Evolutionary conservation across 1,140 invertebrate species (phyloP).

Genomic region (Maconellicoccus hirsutus): DNA sequence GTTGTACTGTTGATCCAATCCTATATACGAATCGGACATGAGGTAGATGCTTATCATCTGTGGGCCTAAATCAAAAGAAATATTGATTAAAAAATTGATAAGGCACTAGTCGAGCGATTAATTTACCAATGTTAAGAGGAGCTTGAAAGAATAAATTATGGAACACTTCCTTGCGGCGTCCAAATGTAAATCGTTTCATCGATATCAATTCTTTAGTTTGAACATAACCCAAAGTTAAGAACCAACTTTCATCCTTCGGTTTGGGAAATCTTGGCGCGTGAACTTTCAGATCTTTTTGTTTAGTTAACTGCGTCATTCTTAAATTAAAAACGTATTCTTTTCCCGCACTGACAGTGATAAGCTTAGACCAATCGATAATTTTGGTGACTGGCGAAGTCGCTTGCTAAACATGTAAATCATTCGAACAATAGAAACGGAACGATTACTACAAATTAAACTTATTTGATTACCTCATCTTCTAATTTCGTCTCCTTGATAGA

Average conservation of each 20-base stretch:
- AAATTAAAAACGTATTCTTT: conserved; percentile 50
- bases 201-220: conserved; percentile 65
- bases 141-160: background rate
- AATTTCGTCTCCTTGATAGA: conserved; percentile 36
- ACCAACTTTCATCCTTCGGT: conserved; percentile 92
- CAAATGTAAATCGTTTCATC: conserved; percentile 52
- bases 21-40: conserved; percentile 88
- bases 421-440: background rate
- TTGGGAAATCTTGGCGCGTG: conserved; percentile 77
- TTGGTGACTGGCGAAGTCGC: too few relatives aligned
- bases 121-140: background rate
- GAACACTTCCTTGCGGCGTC: background rate
- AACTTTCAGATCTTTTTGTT: conserved; percentile 42
- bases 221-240: conserved; percentile 68
- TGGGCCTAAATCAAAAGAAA: conserved; percentile 41
- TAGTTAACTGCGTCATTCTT: conserved; percentile 33
- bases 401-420: too few relatives aligned
- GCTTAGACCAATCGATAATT: conserved; percentile 23
- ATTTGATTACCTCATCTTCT: conserved; percentile 34
- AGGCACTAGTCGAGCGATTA: background rate
- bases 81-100: background rate
- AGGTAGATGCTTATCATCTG: conserved; percentile 70
- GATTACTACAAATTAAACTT: background rate
- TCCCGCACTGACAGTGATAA: conserved; percentile 48
- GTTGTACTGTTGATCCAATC: conserved; percentile 88